Percentiles rank a stretch among this genome's conserved stretches.
Conservation (phyloP, 1,140 invertebrate genomes). For the Acromyrmex charruanus region DNA sequence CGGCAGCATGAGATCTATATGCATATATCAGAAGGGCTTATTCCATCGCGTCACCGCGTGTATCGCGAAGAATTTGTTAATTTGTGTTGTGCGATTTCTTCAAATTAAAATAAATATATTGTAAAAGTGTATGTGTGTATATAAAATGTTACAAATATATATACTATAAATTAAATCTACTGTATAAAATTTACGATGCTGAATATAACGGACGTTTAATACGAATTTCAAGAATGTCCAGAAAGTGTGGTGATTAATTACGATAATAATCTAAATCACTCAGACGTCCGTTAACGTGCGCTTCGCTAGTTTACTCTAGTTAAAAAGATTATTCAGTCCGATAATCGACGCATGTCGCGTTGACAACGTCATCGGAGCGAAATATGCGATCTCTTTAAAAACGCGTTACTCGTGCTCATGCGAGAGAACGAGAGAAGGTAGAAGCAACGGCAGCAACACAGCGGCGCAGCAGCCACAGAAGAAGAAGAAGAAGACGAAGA, state of each 20-base stretch:
- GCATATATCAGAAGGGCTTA: not conserved
- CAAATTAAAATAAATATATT: not conserved
- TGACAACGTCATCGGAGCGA: slow-evolving; percentile 39
- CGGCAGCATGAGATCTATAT: not conserved
- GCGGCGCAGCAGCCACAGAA: slow-evolving; percentile 66
- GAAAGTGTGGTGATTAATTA: not conserved
- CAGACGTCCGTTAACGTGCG: not conserved
- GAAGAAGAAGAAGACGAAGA: slow-evolving; percentile 43
- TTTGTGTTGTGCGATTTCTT: not conserved
- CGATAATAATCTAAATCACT: slow-evolving; percentile 36
- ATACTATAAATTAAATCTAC: not conserved
- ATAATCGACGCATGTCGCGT: slow-evolving; percentile 44
- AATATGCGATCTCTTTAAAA: slow-evolving; percentile 54
- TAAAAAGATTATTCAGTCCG: slow-evolving; percentile 27
- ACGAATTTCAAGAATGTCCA: not conserved
- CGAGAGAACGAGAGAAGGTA: not conserved
- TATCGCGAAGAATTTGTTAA: not conserved
- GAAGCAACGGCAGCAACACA: slow-evolving; percentile 46
- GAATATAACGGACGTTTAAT: not conserved
- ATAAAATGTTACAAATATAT: no score
- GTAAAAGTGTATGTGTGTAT: no score
- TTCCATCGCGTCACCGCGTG: not conserved
- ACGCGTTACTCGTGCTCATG: slow-evolving; percentile 19
- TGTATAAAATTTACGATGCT: not conserved
- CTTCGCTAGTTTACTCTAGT: not conserved